Base-by-base conservation (phyloP, 2,888 invertebrate genomes). In the Leucozona laternaria region DNA sequence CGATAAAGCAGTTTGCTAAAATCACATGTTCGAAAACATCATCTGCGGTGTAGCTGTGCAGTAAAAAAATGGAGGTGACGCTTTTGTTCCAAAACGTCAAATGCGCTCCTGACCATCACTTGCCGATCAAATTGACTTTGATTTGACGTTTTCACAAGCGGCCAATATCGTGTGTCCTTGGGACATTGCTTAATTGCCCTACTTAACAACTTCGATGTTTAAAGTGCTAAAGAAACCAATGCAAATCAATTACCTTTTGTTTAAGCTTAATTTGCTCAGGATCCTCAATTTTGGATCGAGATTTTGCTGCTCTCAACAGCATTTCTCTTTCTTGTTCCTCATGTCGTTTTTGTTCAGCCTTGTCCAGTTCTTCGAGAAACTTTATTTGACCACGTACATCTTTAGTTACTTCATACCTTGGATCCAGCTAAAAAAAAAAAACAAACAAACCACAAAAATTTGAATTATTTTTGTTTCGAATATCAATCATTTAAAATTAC, bases 251-350 rank as follows among this genome's bases (percentile, higher is more conserved):
- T 88, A 97, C 98, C 93, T 98, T 98, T 85, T 98, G 98, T 93
- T 98, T 99, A 88, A 99, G 94, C 92, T 99, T 99, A 1, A 98
- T 97, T 92, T 99, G 98, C 91, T 99, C 99, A 0, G 99, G 98
- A 93, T 99, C 99, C 93, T 99, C 99, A 77, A 97, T 96, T 94
- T 98, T 98, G 72, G 98, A 97, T 88, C 99, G 95, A 89, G 98
- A 98, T 93, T 98, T 99, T 70, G 98, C 99, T 25, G 98, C 98
- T 88, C 98, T 94, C 89, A 99, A 93, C 68, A 99, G 93, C 94
- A 98, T 96, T 93, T 99, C 99, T 83, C 99, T 94, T 91, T 99
- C 99, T 76, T 97, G 95, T 92, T 99, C 99, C 91, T 99, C 98
- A 88, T 98, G 97, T 78, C 97, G 94, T 92, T 98, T 98, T 91